Percentiles rank a stretch among this genome's conserved stretches.
Conservation (phyloP, 2,797 vertebrate species). For the Alca torda region DNA sequence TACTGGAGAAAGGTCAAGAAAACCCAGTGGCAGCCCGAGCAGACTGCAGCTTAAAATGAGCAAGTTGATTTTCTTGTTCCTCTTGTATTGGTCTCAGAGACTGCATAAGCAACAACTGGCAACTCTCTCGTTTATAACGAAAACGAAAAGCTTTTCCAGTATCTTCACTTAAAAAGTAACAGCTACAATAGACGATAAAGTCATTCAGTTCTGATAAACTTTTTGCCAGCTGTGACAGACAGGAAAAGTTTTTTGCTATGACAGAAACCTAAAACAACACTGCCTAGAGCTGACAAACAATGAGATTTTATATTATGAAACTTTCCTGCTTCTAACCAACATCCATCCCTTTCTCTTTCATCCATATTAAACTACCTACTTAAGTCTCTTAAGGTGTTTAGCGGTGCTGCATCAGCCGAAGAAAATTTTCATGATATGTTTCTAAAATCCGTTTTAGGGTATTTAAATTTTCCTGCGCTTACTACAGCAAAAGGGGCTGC, state of each 20-base stretch:
- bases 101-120: not conserved
- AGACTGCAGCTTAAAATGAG: not conserved
- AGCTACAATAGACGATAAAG: not conserved
- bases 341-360: not conserved
- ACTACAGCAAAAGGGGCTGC: not conserved
- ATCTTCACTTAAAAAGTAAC: not conserved
- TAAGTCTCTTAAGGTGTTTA: not conserved
- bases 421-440: not conserved
- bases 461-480: not conserved
- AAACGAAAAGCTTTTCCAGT: not conserved
- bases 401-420: not conserved
- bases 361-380: not conserved
- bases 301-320: constrained; percentile 2
- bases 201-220: not conserved
- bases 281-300: constrained; percentile 24
- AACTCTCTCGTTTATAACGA: not conserved
- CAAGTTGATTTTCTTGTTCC: not conserved
- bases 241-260: not conserved
- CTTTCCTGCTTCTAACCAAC: not conserved
- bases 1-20: not conserved
- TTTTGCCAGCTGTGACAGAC: not conserved
- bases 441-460: not conserved
- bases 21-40: not conserved
- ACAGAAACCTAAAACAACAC: not conserved
- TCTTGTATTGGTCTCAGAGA: not conserved